A percentile compares a stretch with the other conserved stretches of the same genome.
phyloP scores from a whole-genome alignment of 37 sponge, comb jelly and placozoan genomes.

The Mnemiopsis leidyi region DNA sequence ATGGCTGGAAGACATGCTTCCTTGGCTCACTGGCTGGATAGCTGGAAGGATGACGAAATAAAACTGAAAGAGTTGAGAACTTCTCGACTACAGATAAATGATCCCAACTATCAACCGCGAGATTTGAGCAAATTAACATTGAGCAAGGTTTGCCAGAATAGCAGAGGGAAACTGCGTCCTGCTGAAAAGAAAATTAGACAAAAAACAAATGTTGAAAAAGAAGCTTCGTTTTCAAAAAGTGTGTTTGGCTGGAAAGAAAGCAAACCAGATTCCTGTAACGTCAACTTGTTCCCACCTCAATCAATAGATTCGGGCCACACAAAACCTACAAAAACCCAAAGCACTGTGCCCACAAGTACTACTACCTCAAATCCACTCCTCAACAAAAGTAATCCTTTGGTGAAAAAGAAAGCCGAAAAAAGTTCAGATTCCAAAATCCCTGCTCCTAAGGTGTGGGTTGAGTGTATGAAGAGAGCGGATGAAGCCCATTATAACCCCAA shows the following conservation, averaged over 20 bases:
- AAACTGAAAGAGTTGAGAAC: constrained; percentile 23
- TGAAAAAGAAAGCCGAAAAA: background rate
- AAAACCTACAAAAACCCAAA: no score
- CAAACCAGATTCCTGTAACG: constrained; percentile 5
- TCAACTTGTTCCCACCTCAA: background rate
- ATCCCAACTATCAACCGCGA: background rate
- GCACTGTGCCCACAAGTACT: background rate
- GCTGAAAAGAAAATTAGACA: background rate
- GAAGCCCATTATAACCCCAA: background rate
- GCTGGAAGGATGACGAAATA: background rate
- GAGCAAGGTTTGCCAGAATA: background rate
- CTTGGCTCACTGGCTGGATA: background rate
- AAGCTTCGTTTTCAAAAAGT: background rate
- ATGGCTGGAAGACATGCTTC: background rate
- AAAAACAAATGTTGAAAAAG: no score
- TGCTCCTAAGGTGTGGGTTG: constrained; percentile 33
- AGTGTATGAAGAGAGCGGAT: constrained; percentile 35
- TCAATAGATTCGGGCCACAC: no score
- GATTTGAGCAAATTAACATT: constrained; percentile 39
- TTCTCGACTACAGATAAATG: background rate
- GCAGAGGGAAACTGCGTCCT: background rate
- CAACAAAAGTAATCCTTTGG: background rate
- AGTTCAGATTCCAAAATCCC: background rate
- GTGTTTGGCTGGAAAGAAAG: background rate
- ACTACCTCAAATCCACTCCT: background rate